Evolutionary conservation across 2,797 vertebrate genomes (phyloP), one percentile per base, ranked within the genome.

Genomic region (Spea hammondii): DNA sequence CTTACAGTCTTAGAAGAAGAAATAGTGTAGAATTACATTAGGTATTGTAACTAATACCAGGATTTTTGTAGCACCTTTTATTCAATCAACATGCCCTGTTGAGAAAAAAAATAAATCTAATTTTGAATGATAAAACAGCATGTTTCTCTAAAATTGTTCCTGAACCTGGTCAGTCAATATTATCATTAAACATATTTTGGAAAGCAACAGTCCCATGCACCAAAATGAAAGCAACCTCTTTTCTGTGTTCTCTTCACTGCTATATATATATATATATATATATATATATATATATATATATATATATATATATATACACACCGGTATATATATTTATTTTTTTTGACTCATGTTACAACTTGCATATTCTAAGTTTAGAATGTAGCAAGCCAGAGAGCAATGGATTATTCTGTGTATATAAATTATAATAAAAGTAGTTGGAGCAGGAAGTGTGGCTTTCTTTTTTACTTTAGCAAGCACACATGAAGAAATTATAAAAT

Each of bases 21-120:
- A 69, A 79, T 74, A 62, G 54, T 68, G 4, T 72, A 73, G 10
- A 13, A 46, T 78, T 73, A 48, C 48, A 79, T 73, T 67, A 51
- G 46, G 14, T 32, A 66, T 59, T 51, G 77, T 50, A 67, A 50
- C 5, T 9, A 49, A 60, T 78, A 65, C 45, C 17, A 32, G 44
- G 44, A 4, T 5, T n/a, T 14, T 44, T 17, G 13, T 62, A 9
- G 47, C 54, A 14, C 47, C 12, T 76, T 59, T 70, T 77, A 66
- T 48, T 65, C 14, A 8, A 32, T 77, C 62, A 65, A 54, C 17
- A 77, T 54, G 13, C 59, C 62, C 44, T 55, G 54, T 17, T 51
- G 50, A 65, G 55, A 46, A 59, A 51, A 14, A 45, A 8, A n/a
- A 59, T 55, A 59, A 62, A 62, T 17, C 6, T 62, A 62, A 32